phyloP scores from a whole-genome alignment of 2,797 vertebrate genomes.

The Phalanger gymnotis region DNA sequence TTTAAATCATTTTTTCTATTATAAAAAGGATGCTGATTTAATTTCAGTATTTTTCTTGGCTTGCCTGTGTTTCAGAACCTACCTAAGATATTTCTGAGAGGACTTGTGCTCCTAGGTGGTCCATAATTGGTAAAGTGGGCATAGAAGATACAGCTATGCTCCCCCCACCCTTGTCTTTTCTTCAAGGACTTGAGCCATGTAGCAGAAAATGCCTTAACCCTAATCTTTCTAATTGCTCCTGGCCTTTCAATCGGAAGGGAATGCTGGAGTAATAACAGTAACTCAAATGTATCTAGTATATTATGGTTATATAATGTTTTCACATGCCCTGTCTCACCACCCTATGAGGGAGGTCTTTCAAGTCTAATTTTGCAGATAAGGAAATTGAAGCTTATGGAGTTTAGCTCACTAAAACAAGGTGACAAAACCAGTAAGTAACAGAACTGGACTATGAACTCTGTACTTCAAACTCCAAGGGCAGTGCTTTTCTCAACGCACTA shows the following conservation, averaged over 20 bases:
- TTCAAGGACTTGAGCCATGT: neutral
- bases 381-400: neutral
- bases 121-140: slow-evolving; percentile 21
- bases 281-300: neutral
- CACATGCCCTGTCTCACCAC: neutral
- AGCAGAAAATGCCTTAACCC: neutral
- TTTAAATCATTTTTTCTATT: slow-evolving; percentile 49
- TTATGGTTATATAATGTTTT: neutral
- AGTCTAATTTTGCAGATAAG: neutral
- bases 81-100: slow-evolving; percentile 48
- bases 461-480: neutral
- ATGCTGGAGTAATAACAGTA: neutral
- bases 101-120: slow-evolving; percentile 2
- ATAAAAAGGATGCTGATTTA: slow-evolving; percentile 57
- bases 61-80: slow-evolving; percentile 31
- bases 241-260: neutral
- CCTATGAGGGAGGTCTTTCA: neutral
- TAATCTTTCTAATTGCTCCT: neutral
- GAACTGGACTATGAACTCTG: neutral
- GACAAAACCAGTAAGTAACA: neutral
- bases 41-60: slow-evolving; percentile 52
- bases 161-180: neutral
- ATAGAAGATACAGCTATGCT: neutral
- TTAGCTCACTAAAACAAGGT: neutral
- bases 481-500: neutral